phyloP scores from a whole-genome alignment of 2,113 vertebrate genomes.

The Narcine bancroftii region DNA sequence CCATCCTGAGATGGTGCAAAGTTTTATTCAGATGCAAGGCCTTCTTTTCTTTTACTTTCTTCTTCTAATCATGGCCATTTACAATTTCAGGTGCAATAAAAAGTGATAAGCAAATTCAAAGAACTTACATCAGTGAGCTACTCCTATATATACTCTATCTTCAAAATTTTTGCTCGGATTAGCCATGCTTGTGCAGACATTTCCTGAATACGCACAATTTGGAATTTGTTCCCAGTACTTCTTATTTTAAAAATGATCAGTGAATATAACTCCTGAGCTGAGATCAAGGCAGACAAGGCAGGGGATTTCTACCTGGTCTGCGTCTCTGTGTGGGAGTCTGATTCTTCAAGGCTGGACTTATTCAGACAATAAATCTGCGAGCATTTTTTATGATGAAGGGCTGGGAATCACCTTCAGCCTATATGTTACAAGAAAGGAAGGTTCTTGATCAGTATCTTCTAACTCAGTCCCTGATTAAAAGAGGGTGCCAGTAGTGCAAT shows the following conservation, averaged over 20 bases:
- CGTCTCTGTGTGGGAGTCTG: too few species aligned
- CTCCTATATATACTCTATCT: not conserved
- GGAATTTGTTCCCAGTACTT: not conserved
- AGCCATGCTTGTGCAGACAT: not conserved
- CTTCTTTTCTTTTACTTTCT: not conserved
- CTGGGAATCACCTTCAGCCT: not conserved
- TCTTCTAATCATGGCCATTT: not conserved
- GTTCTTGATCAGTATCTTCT: not conserved
- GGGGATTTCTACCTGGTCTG: too few species aligned
- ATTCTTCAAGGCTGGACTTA: not conserved
- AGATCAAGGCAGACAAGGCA: too few species aligned
- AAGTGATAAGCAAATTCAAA: not conserved
- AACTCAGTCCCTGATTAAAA: not conserved
- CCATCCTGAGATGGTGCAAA: not conserved
- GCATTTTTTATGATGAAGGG: not conserved
- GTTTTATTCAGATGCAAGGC: not conserved
- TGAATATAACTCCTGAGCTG: not conserved
- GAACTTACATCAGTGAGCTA: not conserved
- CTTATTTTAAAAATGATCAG: not conserved
- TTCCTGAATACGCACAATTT: not conserved
- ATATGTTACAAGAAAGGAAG: not conserved
- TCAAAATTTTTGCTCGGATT: not conserved
- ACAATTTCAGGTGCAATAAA: not conserved
- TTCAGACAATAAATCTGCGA: not conserved
- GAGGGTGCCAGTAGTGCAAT: not conserved